Conservation (phyloP, 2,797 vertebrate species). For the Onychomys torridus region DNA sequence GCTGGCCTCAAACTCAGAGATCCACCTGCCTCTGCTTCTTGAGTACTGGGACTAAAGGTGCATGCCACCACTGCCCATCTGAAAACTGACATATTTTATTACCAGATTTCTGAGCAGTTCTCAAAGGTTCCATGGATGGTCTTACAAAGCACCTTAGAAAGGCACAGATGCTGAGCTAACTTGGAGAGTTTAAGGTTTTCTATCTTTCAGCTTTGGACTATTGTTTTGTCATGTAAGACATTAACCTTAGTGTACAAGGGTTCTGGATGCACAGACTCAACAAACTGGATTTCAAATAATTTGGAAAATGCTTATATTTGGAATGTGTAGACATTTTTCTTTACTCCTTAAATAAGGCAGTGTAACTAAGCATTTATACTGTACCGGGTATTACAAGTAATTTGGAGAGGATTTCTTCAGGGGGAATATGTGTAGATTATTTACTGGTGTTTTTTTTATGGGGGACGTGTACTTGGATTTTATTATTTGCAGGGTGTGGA, state of each 20-base stretch:
- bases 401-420: not conserved
- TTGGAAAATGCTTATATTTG: not conserved
- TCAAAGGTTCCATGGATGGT: not conserved
- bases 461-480: not conserved
- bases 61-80: not conserved
- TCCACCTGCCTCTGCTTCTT: not conserved
- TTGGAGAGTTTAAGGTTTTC: not conserved
- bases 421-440: not conserved
- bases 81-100: not conserved
- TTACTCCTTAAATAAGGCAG: not conserved
- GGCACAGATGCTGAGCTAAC: not conserved
- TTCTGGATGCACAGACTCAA: not conserved
- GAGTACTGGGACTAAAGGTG: not conserved
- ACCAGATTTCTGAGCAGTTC: slow-evolving; percentile 12
- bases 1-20: not conserved
- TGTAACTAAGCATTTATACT: not conserved
- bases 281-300: not conserved
- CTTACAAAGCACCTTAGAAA: not conserved
- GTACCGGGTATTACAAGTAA: not conserved
- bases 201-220: not conserved
- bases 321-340: not conserved
- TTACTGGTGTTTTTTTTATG: not conserved
- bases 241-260: not conserved
- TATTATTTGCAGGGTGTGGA: not conserved
- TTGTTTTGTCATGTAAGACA: not conserved